Conservation (phyloP, 2,113 vertebrate species). For the Columbina picui region DNA sequence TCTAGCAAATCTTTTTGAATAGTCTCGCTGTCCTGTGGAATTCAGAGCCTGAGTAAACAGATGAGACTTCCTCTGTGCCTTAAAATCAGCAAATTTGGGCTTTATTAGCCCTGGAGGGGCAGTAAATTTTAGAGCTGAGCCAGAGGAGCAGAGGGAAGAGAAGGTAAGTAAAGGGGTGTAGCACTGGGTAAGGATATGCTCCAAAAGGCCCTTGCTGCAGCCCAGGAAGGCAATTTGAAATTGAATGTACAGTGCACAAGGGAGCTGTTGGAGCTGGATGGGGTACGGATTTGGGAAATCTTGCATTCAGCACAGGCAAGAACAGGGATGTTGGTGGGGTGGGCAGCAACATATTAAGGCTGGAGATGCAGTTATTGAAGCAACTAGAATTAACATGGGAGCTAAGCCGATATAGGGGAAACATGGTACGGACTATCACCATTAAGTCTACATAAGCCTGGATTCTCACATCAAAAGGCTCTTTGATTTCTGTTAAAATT, state of each 20-base stretch:
- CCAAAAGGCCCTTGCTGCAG: background rate
- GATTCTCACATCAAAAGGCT: background rate
- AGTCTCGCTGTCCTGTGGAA: background rate
- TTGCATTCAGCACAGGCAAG: background rate
- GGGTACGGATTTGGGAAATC: background rate
- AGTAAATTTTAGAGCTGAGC: constrained; percentile 28
- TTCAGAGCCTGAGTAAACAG: constrained; percentile 46
- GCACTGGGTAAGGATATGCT: background rate
- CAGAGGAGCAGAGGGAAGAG: background rate
- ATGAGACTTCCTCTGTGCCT: constrained; percentile 9
- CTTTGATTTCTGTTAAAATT: background rate
- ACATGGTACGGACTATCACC: background rate
- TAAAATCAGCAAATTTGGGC: constrained; percentile 29
- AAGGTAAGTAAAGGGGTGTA: background rate
- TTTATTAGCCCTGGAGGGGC: constrained; percentile 43
- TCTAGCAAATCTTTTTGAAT: background rate
- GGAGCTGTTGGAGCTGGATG: constrained; percentile 10
- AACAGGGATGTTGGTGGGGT: background rate
- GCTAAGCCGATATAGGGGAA: rapidly evolving
- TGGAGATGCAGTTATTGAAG: background rate
- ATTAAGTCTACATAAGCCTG: background rate
- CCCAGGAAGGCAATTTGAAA: background rate
- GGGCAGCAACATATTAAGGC: background rate
- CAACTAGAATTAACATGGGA: background rate
- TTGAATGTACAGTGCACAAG: background rate